Evolutionary conservation across 2,113 vertebrate genomes (phyloP), one percentile per base, ranked within the genome.

Genomic region (Triplophysa tibetana): DNA sequence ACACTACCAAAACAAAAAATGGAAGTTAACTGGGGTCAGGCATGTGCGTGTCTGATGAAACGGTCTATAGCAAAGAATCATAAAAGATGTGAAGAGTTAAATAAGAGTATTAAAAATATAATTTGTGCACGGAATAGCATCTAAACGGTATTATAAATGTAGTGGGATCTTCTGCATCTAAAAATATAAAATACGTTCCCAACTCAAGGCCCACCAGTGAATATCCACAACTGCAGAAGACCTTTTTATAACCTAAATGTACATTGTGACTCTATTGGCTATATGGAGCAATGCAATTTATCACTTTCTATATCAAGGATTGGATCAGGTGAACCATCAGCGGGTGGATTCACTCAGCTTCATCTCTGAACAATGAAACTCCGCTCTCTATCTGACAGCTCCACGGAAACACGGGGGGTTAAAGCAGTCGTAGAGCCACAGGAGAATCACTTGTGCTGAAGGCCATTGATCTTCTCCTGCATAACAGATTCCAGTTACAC

Each of bases 391-490:
- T 62, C 54, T 62, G 52, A 69, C 79, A 62, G 70, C 63, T 62
- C 52, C 0, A 26, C 10, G 38, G 63, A 63, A 75, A 75, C 72
- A 45, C 16, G 16, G 14, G 16, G 4, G 9, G 72, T 63, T 61
- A 19, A 80, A 65, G 78, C 69, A 73, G 48, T 21, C 19, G 21
- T 24, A 1, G 17, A 64, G 33, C 56, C 48, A 48, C 16, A 4
- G 41, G 74, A 64, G 66, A 77, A 70, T 78, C 75, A 66, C 66
- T 62, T 77, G 67, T 52, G 16, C 58, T 77, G 74, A 82, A 72
- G 48, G 66, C 68, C 67, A 82, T 82, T 66, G 81, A 82, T 78
- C 81, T 81, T 69, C 65, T 81, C 72, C 9, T 8, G 23, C 9
- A 16, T 52, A 54, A 54, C 68, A 26, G 68, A 54, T 23, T 75